Percentiles rank a stretch among this genome's conserved stretches.
Conservation (phyloP, 2,113 vertebrate species). For the Equus przewalskii region DNA sequence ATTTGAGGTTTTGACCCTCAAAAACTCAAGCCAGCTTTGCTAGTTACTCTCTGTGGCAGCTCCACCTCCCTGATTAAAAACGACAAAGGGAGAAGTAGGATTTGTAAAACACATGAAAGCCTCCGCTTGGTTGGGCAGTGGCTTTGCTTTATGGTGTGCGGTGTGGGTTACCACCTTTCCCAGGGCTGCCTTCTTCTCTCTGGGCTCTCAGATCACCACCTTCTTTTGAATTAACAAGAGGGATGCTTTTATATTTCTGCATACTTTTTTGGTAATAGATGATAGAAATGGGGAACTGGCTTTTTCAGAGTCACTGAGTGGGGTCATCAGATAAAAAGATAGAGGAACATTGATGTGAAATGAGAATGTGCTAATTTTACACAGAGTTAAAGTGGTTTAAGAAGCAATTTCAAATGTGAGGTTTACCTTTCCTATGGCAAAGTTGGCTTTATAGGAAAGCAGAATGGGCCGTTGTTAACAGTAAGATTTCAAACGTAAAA, state of each 20-base stretch:
- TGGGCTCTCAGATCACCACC: not conserved
- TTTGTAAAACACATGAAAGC: not conserved
- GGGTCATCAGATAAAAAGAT: not conserved
- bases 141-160: not conserved
- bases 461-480: not conserved
- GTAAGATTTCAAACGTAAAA: conserved; percentile 1
- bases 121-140: not conserved
- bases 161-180: not conserved
- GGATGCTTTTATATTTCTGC: not conserved
- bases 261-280: not conserved
- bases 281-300: not conserved
- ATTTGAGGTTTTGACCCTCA: not conserved
- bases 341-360: not conserved
- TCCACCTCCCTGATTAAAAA: not conserved
- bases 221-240: not conserved
- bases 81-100: not conserved
- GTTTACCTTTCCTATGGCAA: not conserved
- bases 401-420: not conserved
- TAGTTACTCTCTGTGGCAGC: not conserved
- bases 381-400: not conserved
- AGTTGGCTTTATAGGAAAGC: not conserved
- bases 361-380: not conserved
- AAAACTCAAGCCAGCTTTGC: not conserved
- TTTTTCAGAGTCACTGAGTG: not conserved
- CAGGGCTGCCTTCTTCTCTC: not conserved